Evolutionary conservation across 2,888 invertebrate genomes (phyloP).

Genomic region (Homarus gammarus): DNA sequence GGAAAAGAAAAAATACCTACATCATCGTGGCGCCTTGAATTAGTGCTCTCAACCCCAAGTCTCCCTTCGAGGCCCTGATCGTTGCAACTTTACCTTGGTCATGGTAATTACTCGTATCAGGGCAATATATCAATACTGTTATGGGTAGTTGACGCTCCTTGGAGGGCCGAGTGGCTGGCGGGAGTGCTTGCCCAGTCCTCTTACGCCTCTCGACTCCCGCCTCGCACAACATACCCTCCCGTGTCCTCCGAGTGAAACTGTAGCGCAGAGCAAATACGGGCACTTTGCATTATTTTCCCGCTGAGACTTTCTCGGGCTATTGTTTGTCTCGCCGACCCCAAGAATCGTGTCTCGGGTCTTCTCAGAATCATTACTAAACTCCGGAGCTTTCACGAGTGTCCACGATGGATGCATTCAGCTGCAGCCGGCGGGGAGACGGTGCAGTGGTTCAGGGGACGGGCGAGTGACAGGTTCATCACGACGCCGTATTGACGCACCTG

Average conservation of each 20-base stretch:
- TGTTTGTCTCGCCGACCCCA: not conserved
- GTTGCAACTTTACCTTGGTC: not conserved
- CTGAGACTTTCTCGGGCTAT: not conserved
- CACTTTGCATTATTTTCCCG: constrained; percentile 44
- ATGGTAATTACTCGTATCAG: not conserved
- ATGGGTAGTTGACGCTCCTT: constrained; percentile 30
- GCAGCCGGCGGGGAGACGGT: not conserved
- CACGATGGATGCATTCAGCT: not conserved
- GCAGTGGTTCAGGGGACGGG: not conserved
- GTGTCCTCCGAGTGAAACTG: constrained; percentile 40
- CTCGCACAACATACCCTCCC: constrained; percentile 14
- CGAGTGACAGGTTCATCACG: constrained; percentile 56
- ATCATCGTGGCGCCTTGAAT: not conserved
- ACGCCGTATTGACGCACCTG: constrained; percentile 38
- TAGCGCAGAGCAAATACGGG: constrained; percentile 42
- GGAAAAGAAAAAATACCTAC: not conserved
- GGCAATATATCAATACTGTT: constrained; percentile 19
- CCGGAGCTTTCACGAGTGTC: constrained; percentile 20
- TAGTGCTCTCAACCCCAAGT: not conserved
- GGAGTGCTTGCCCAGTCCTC: constrained; percentile 37
- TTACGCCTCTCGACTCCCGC: constrained; percentile 38
- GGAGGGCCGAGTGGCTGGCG: not conserved
- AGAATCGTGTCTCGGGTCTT: not conserved
- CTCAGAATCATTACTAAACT: constrained; percentile 40
- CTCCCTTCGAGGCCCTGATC: not conserved